phyloP scores from a whole-genome alignment of 2,888 invertebrate genomes.

The Dynastes tityus region DNA sequence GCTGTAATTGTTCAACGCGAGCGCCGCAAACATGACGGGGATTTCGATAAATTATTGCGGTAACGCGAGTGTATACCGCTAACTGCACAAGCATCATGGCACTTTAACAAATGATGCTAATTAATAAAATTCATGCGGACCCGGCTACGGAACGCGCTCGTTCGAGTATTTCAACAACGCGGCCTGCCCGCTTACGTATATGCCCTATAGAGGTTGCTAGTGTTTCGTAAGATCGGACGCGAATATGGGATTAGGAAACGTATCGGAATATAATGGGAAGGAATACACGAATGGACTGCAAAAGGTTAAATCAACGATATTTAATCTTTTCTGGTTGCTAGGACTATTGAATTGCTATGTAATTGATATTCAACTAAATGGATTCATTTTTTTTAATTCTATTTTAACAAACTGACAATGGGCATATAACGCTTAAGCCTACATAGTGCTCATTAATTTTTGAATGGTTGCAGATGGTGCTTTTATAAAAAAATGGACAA shows the following conservation, averaged over 20 bases:
- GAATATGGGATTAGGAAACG: no score
- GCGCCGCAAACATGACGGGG: constrained; percentile 35
- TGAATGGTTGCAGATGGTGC: no score
- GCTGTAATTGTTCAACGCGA: constrained; percentile 42
- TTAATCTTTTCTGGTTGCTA: neutral
- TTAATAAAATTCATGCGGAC: constrained; percentile 39
- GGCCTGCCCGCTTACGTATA: neutral
- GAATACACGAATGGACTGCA: no score
- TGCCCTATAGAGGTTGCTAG: no score
- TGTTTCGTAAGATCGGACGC: neutral
- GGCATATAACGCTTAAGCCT: no score
- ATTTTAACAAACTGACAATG: no score
- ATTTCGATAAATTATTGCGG: constrained; percentile 45
- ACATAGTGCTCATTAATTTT: no score
- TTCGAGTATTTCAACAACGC: constrained; percentile 15
- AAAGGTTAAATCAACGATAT: neutral
- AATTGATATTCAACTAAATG: no score
- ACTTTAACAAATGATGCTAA: constrained; percentile 38
- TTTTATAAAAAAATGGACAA: no score
- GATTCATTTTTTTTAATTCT: no score
- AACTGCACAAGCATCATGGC: constrained; percentile 22
- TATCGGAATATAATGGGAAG: no score
- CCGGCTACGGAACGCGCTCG: neutral
- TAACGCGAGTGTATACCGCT: constrained; percentile 26
- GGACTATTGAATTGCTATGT: neutral